Base-by-base conservation (phyloP, 2,888 invertebrate species). In the Thymelicus acteon region DNA sequence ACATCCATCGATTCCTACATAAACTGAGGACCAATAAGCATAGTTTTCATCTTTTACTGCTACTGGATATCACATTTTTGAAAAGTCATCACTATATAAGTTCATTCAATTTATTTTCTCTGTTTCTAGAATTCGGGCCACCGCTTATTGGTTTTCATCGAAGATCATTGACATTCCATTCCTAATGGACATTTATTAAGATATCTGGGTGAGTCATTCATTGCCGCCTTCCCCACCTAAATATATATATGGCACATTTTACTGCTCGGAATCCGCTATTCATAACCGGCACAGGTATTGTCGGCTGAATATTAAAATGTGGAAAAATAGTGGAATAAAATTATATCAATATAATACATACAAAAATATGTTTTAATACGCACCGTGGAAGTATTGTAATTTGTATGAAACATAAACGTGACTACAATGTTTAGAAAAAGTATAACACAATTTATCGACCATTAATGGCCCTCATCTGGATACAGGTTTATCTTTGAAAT, bases 101-200 rank as follows among this genome's bases (percentile, higher is more conserved):
- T 37, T 57, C 31, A 13, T 37, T 57, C 13, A 31, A 31, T 37
- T 61, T 61, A 67, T 24, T 67, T 61, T 61, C 52, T 40, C 67
- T 31, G 44, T 61, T 54, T 10, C 52, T n/a, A 6, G 15, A 60
- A 67, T 54, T 67, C 13, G 24, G 39, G 19, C 52, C 61, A 44
- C 13, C 6, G 31, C 13, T 57, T 37, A 68, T 68, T 61, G 61
- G 44, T 47, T 68, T 52, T 10, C 37, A 61, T 39, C 40, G 24
- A 40, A 54, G 15, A 64, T 52, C 64, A 40, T 60, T 44, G 67
- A 6, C 40, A 60, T 40, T 63, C 49, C 63, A n/a, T 40, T 44
- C 61, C 15, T 68, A 68, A 61, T 61, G 61, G 54, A 24, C 31
- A 61, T 57, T 57, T 31, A 57, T 13, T 57, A 37, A 57, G 57